phyloP scores from a whole-genome alignment of 1,140 invertebrate genomes.

The Drosophila lini region DNA sequence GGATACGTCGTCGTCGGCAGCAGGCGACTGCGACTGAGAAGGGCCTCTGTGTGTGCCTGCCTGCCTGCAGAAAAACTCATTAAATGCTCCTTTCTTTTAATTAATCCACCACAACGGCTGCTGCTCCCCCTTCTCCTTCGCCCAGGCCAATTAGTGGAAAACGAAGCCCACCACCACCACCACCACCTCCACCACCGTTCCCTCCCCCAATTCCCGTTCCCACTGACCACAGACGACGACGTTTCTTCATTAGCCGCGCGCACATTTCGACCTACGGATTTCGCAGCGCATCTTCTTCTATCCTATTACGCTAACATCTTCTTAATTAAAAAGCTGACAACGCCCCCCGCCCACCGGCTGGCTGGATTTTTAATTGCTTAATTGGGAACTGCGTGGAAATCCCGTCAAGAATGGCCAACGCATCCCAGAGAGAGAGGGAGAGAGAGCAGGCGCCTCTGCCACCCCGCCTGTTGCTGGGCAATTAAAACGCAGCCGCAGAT shows the following conservation, averaged over 20 bases:
- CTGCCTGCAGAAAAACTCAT: constrained; percentile 37
- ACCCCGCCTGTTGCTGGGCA: constrained; percentile 51
- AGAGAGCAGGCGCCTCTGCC: not conserved
- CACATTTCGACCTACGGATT: constrained; percentile 83
- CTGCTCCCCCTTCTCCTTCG: not conserved
- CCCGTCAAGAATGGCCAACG: constrained; percentile 22
- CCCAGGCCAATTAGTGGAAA: constrained; percentile 72
- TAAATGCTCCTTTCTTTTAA: constrained; percentile 26
- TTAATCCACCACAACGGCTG: constrained; percentile 26
- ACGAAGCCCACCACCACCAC: constrained; percentile 4
- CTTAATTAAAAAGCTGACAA: constrained; percentile 84
- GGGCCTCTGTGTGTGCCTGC: constrained; percentile 17
- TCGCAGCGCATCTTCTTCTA: constrained; percentile 80
- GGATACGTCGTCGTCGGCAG: not conserved
- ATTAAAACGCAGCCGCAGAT: constrained; percentile 40
- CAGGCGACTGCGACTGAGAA: not conserved
- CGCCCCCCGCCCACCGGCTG: constrained; percentile 1
- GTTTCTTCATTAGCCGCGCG: constrained; percentile 82
- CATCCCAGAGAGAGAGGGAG: not conserved
- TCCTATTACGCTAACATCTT: constrained; percentile 84
- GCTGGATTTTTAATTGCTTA: constrained; percentile 83
- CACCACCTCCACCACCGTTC: not conserved
- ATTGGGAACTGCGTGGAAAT: constrained; percentile 77
- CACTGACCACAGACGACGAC: constrained; percentile 30
- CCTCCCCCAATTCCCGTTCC: constrained; percentile 1